Percentiles rank a stretch among this genome's conserved stretches.
phyloP scores from a whole-genome alignment of 2,888 invertebrate species.

The Augochlorella aurata region DNA sequence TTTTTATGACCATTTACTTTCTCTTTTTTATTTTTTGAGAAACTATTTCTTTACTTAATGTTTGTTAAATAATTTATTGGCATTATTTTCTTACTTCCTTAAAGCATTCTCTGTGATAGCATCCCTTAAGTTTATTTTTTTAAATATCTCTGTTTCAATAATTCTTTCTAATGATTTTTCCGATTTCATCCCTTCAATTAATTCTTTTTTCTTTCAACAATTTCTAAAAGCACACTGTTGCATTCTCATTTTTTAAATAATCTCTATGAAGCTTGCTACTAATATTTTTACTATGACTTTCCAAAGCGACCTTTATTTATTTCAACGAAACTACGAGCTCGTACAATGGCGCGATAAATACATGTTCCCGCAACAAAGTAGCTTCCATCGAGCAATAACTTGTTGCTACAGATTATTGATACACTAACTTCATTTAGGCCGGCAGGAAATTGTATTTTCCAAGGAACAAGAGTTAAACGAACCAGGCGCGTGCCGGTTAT shows the following conservation, averaged over 20 bases:
- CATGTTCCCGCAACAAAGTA: background rate
- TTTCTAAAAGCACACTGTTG: background rate
- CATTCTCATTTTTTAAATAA: too few species aligned
- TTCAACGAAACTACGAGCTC: background rate
- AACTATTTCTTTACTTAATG: background rate
- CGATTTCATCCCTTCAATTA: background rate
- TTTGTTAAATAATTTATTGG: background rate
- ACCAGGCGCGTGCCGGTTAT: background rate
- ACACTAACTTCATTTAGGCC: background rate
- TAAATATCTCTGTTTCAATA: too few species aligned
- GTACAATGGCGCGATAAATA: background rate
- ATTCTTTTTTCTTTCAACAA: background rate
- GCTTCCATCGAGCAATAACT: background rate
- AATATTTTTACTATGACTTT: too few species aligned
- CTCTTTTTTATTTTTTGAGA: background rate
- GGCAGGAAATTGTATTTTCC: background rate
- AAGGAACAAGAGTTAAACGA: background rate
- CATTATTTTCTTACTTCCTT: background rate
- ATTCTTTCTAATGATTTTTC: background rate
- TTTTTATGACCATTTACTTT: background rate
- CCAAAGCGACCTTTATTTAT: background rate
- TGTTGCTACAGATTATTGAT: background rate
- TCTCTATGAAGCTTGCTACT: too few species aligned
- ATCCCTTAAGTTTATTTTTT: background rate
- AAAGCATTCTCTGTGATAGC: background rate